Evolutionary conservation across 2,888 invertebrate genomes (phyloP).

Genomic region (Eristalis tenax): DNA sequence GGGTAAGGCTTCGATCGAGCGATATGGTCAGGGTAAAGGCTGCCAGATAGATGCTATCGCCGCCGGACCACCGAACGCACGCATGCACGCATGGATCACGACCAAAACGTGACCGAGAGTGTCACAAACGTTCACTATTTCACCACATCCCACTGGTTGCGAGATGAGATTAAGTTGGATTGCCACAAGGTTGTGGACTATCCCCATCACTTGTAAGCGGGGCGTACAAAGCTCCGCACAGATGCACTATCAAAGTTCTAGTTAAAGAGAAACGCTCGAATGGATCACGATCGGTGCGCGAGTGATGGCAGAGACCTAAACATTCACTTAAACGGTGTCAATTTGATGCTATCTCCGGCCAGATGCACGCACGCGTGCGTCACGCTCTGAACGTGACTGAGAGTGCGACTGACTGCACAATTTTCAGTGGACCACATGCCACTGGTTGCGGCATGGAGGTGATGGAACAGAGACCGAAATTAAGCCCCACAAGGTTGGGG

Average conservation of each 20-base stretch:
- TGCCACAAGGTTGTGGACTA: not conserved
- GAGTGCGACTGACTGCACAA: not conserved
- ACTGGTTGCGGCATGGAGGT: not conserved
- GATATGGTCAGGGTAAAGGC: constrained; percentile 1
- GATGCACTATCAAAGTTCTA: not conserved
- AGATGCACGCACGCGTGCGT: not conserved
- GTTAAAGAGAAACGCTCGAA: not conserved
- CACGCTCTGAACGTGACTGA: not conserved
- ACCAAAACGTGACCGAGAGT: not conserved
- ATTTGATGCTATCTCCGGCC: not conserved
- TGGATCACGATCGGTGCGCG: not conserved
- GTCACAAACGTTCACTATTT: not conserved
- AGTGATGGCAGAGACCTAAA: not conserved
- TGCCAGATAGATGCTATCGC: not conserved
- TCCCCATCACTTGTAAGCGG: not conserved
- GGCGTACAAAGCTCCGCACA: not conserved
- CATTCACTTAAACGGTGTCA: not conserved
- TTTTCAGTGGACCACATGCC: no score
- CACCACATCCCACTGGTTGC: not conserved
- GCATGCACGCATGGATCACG: not conserved
- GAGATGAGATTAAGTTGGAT: not conserved
- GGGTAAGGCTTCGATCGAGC: not conserved
- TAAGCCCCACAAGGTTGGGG: not conserved
- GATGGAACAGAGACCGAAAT: not conserved
- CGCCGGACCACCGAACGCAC: not conserved